Evolutionary conservation across 2,888 invertebrate genomes (phyloP), one percentile per base, ranked within the genome.

Genomic region (Campopleginae sp.): DNA sequence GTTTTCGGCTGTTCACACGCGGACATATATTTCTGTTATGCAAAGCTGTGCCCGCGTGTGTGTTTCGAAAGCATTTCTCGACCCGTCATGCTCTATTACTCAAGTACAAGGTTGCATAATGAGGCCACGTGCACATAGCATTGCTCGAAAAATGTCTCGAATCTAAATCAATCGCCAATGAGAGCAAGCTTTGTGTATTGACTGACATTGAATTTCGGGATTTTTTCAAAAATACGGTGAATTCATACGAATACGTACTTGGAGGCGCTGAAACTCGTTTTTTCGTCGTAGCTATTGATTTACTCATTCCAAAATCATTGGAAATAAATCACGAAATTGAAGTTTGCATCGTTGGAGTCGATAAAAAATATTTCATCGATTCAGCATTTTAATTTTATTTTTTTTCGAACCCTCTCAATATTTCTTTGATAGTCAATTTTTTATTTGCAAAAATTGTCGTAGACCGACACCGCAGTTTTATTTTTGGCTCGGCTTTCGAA

Each of bases 101-200:
- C 58, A 58, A 58, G 58, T 58, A 58, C 58, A 58, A 58, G 58
- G 58, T 27, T 58, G 58, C 27, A 58, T 58, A 54, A 54, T 58
- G 12, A 58, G 27, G 27, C 27, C 27, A 58, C 14, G 27, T 5
- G 58, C 14, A 27, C 12, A 27, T 27, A 27, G 4, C 3, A 14
- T 58, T 27, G 5, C 58, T 58, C 58, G 58, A 14, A 27, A 58
- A 27, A 14, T 27, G 3, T 58, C 14, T 23, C 27, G 14, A 27
- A 14, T 5, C 6, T 1, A 27, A 58, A 58, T 58, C 27, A 27
- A 58, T 58, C 27, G 58, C 5, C 14, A 27, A 12, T 6, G 58
- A 27, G 58, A 10, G 58, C 23, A 27, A 4, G 27, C 4, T 27
- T 38, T 10, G 38, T 38, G 38, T 1, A 10, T 38, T 10, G 38